These are phyloP conservation scores for Tenrec ecaudatus DNA, from an alignment of 2,113 vertebrate genomes.

Conservation along the genomic window DNA sequence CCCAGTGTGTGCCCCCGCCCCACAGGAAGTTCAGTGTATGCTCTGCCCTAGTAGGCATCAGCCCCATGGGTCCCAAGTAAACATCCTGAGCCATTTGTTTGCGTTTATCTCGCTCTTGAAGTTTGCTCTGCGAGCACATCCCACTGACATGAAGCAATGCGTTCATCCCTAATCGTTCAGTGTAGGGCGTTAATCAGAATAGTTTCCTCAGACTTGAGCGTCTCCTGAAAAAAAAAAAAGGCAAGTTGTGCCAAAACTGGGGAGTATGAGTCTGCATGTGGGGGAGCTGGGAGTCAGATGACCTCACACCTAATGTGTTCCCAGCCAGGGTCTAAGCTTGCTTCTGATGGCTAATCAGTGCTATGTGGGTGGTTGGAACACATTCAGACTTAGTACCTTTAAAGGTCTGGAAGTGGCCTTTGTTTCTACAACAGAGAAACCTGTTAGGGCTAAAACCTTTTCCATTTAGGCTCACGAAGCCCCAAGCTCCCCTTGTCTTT, in stretches of 20 bases:
- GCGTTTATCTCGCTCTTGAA: constrained; percentile 15
- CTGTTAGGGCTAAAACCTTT: neutral
- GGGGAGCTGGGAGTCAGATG: neutral
- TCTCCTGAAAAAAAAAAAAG: constrained; percentile 57
- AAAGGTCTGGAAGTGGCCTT: constrained; percentile 21
- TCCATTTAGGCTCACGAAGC: constrained; percentile 4
- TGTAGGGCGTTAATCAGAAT: constrained; percentile 23
- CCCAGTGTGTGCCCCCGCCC: no score
- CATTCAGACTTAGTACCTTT: neutral
- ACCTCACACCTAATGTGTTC: neutral
- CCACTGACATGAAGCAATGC: constrained; percentile 17
- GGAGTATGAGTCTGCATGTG: neutral
- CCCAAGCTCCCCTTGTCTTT: neutral
- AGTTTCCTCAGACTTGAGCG: constrained; percentile 34
- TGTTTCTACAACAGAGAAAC: constrained; percentile 32
- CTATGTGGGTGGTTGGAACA: neutral
- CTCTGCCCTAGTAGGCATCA: neutral
- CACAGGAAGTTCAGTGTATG: neutral
- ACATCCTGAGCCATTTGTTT: constrained; percentile 48
- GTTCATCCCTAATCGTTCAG: constrained; percentile 5
- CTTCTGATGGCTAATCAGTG: neutral
- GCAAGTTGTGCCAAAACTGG: neutral
- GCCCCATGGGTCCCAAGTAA: constrained; percentile 27
- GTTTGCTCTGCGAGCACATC: constrained; percentile 52
- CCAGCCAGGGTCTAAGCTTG: neutral